A percentile compares a stretch with the other conserved stretches of the same genome.
Evolutionary conservation across 1,140 invertebrate genomes (phyloP).

Genomic region (Brachionus paranguensis): DNA sequence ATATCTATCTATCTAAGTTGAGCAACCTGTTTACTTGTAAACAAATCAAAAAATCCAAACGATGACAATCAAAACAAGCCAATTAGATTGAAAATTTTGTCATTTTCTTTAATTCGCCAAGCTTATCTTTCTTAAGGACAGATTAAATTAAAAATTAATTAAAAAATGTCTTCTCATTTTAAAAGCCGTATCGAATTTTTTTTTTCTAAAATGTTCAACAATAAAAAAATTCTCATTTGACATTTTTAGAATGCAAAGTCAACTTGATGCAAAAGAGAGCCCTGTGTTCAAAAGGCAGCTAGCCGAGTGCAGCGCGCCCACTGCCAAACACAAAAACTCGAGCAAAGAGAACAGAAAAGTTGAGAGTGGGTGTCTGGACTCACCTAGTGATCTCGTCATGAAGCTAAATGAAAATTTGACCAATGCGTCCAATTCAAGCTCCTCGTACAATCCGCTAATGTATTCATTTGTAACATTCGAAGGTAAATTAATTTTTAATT

Average conservation of each 20-base stretch:
- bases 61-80: not conserved
- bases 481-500: conserved; percentile 34
- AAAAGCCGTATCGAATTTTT: not conserved
- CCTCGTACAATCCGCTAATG: conserved; percentile 4
- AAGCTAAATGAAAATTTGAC: not conserved
- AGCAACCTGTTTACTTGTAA: not conserved
- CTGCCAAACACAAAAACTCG: not conserved
- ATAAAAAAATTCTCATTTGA: not conserved
- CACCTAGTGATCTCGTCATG: not conserved
- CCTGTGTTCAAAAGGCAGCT: not conserved
- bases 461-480: conserved; percentile 37
- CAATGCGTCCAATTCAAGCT: not conserved
- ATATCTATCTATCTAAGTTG: not conserved
- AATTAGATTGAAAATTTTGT: not conserved
- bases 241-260: not conserved
- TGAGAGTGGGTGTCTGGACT: not conserved
- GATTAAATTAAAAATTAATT: not conserved
- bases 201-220: not conserved
- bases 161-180: not conserved
- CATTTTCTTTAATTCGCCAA: not conserved
- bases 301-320: not conserved
- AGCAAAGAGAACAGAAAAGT: not conserved
- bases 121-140: not conserved
- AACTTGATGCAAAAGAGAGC: not conserved
- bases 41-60: not conserved